Evolutionary conservation across 2,113 vertebrate species (phyloP).

Genomic region (Lonchura striata): DNA sequence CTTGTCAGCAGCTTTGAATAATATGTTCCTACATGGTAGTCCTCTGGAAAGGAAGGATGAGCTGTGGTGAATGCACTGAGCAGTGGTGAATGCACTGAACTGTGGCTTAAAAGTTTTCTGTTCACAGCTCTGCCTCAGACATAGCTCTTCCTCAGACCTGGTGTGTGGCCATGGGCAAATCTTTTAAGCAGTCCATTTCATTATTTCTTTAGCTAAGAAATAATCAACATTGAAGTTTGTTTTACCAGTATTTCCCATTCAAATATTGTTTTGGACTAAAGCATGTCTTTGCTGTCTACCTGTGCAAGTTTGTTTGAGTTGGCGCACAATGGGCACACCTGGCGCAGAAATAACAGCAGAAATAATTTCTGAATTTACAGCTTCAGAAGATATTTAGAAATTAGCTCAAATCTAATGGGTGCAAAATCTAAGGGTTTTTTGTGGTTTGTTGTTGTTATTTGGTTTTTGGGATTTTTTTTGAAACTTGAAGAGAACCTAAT

Average conservation of each 20-base stretch:
- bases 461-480: not conserved
- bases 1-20: not conserved
- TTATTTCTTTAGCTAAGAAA: not conserved
- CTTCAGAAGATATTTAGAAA: slow-evolving; percentile 28
- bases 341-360: not conserved
- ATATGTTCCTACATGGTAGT: not conserved
- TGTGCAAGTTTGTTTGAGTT: not conserved
- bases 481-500: not conserved
- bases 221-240: not conserved
- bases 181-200: not conserved
- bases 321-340: not conserved
- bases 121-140: not conserved
- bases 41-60: not conserved
- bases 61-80: not conserved
- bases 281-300: not conserved
- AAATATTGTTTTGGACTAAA: not conserved
- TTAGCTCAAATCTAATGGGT: slow-evolving; percentile 7
- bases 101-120: not conserved
- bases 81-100: not conserved
- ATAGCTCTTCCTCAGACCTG: not conserved
- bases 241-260: not conserved
- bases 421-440: not conserved
- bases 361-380: slow-evolving; percentile 1
- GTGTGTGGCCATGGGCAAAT: not conserved
- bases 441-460: not conserved